Percentiles rank a stretch among this genome's conserved stretches.
Evolutionary conservation across 2,113 vertebrate genomes (phyloP).

Genomic region (Periophthalmus modestus): DNA sequence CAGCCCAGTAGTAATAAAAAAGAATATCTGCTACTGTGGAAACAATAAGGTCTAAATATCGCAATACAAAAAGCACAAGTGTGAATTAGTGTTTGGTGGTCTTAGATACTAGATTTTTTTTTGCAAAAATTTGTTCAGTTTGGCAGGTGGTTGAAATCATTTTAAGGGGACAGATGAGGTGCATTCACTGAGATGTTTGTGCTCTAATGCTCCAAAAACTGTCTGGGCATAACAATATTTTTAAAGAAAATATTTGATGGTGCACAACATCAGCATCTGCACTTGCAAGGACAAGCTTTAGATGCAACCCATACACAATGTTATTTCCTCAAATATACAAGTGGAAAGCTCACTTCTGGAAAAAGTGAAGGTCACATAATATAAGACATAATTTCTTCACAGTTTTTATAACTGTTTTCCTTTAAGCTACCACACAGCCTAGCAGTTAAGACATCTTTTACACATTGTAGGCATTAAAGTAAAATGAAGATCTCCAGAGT

Average conservation of each 20-base stretch:
- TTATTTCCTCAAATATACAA: neutral
- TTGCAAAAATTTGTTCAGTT: conserved; percentile 2
- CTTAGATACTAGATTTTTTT: neutral
- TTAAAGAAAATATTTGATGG: no score
- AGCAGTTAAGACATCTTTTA: no score
- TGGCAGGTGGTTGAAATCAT: conserved; percentile 11
- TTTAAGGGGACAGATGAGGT: conserved; percentile 37
- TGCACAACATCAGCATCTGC: neutral
- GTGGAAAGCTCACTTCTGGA: no score
- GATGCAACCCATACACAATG: neutral
- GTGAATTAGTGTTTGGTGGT: neutral
- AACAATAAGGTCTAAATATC: neutral
- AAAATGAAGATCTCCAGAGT: neutral
- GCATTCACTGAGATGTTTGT: conserved; percentile 20
- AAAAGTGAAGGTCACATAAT: no score
- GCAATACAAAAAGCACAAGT: neutral
- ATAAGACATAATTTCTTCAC: no score
- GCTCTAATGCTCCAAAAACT: conserved; percentile 18
- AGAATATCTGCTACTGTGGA: neutral
- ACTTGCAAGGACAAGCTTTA: conserved; percentile 8
- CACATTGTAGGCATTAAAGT: neutral
- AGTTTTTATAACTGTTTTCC: no score
- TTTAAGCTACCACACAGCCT: no score
- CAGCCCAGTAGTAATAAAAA: no score
- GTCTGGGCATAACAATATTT: conserved; percentile 13